Percentiles rank a stretch among this genome's conserved stretches.
Evolutionary conservation across 2,113 vertebrate genomes (phyloP).

Genomic region (Neogobius melanostomus): DNA sequence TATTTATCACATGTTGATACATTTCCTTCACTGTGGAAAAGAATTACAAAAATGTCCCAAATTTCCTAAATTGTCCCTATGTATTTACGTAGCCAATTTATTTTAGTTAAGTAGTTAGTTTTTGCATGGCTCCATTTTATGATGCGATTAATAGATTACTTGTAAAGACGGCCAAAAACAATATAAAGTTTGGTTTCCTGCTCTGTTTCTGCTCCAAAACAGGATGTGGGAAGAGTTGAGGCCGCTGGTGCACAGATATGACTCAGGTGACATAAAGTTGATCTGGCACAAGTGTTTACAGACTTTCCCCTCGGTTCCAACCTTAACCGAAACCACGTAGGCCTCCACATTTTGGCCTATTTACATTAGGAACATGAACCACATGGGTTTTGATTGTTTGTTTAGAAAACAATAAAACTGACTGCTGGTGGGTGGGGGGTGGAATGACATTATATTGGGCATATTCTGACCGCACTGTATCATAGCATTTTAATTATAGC

Average conservation of each 20-base stretch:
- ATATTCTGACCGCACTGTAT: conserved; percentile 1
- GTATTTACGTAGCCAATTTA: too few relatives aligned
- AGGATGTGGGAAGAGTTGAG: conserved; percentile 32
- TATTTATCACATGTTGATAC: too few relatives aligned
- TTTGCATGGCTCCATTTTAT: too few relatives aligned
- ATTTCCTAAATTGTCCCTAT: too few relatives aligned
- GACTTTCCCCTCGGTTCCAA: conserved; percentile 47
- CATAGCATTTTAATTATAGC: background rate
- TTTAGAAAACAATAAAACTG: background rate
- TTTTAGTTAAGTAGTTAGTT: too few relatives aligned
- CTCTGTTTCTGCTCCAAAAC: conserved; percentile 38
- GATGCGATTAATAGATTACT: background rate
- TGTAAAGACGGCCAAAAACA: background rate
- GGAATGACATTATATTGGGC: conserved; percentile 11
- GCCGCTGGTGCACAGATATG: background rate
- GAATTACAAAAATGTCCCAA: too few relatives aligned
- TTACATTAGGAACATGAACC: background rate
- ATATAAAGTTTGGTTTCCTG: conserved; percentile 14
- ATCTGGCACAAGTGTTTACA: conserved; percentile 21
- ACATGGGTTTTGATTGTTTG: background rate
- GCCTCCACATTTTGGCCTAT: background rate
- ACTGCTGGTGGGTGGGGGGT: background rate
- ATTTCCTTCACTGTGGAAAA: too few relatives aligned
- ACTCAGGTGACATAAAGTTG: conserved; percentile 23
- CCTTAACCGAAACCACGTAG: background rate